Evolutionary conservation across 2,888 invertebrate genomes (phyloP), one percentile per base, ranked within the genome.

Genomic region (Neoscelio sp.): DNA sequence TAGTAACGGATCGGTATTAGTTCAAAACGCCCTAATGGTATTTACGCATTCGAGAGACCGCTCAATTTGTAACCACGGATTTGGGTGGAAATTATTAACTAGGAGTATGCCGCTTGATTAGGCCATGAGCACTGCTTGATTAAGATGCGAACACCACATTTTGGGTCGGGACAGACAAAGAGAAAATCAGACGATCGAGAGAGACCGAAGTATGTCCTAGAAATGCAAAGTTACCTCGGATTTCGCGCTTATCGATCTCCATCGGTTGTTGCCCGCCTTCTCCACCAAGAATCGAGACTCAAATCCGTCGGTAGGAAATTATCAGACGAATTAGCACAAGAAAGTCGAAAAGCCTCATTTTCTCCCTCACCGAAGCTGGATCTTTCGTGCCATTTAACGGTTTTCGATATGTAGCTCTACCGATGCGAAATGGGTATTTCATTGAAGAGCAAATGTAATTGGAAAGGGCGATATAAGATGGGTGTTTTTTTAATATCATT

Each of bases 301-400:
- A 50, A 50, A 65, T 74, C 74, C 65, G 33, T 40, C 35, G 33
- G 56, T 23, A 62, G 79, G 50, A 79, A 82, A 82, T 82, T 79
- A 79, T 78, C 42, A 62, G 71, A 46, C 20, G 70, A 70, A 77
- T 82, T 82, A 74, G 60, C 38, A 54, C 64, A 30, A 70, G 65
- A 68, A 78, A 81, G 67, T 81, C 54, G 68, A 44, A 80, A 67
- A 75, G 26, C 65, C 38, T 48, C 44, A 23, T 30, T 33, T 26
- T 2, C 12, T 42, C 13, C 50, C 23, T 13, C 17, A 8, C 23
- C 38, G 15, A 12, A 18, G 15, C 10, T 10, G 8, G 4, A 30
- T 48, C 15, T 48, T 30, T 28, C 42, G 30, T 60, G n/a, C 12
- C 18, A 46, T 52, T 71, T 71, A 62, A 62, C 23, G 48, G 35